Evolutionary conservation across 1,140 invertebrate species (phyloP), one percentile per base, ranked within the genome.

Genomic region (Melanaphis sacchari): DNA sequence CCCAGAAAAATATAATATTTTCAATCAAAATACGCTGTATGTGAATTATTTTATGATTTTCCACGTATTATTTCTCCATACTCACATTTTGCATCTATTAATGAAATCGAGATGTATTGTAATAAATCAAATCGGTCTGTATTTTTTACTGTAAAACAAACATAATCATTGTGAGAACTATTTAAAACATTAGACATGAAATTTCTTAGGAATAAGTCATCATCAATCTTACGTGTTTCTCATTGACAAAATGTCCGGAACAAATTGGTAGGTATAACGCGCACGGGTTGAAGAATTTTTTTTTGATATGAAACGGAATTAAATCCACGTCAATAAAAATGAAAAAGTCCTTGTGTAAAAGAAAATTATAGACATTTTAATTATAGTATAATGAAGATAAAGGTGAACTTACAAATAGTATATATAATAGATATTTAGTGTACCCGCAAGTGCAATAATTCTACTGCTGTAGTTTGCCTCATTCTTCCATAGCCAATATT

Each of bases 201-300:
- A 87, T 87, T 41, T 31, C 84, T 41, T 43, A 3, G 26, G 6
- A 87, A 87, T 87, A 87, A 87, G 84, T 87, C 41, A 18, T 43
- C 84, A 87, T 87, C 84, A 87, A 87, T 87, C 84, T 87, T 31
- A 15, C 11, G 84, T 4, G 40, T 43, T 87, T 87, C 41, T 43
- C 41, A 41, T 46, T 41, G 84, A 24, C 40, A 41, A 87, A 87
- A 87, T 31, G 84, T 87, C 40, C 26, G 4, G 18, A 43, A 43
- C 84, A 87, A 43, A 87, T 87, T n/a, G 84, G 41, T 31, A 87
- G 41, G 40, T 26, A 41, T 85, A 31, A 41, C 40, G 22, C 24
- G 9, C 22, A 31, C 8, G 41, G 9, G 26, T n/a, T 24, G 26
- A 43, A 15, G 11, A 26, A 26, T n/a, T 66, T 76, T 76, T 76